phyloP scores from a whole-genome alignment of 2,113 vertebrate genomes.

The Patagioenas fasciata region DNA sequence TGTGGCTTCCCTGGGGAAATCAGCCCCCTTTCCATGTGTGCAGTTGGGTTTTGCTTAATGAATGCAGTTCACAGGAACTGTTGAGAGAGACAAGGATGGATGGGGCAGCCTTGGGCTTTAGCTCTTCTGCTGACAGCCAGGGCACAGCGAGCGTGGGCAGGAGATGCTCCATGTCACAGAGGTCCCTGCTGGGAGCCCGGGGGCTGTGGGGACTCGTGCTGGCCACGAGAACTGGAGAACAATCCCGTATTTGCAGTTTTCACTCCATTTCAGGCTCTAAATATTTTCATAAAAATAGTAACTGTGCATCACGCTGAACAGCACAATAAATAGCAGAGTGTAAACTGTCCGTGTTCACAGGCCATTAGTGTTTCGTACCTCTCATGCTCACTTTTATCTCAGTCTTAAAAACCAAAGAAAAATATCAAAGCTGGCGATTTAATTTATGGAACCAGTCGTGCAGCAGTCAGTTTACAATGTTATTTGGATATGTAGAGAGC shows the following conservation, averaged over 20 bases:
- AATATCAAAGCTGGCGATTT: not conserved
- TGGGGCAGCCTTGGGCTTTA: not conserved
- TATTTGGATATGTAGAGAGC: not conserved
- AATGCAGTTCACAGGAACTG: not conserved
- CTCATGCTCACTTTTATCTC: slow-evolving; percentile 2
- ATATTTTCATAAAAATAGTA: not conserved
- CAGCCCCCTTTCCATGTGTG: not conserved
- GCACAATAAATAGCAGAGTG: not conserved
- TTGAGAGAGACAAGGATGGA: not conserved
- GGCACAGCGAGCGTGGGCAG: too few species aligned
- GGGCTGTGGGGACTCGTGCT: rapidly evolving
- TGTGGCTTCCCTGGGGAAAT: not conserved
- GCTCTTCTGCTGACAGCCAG: not conserved
- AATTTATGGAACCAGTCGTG: not conserved
- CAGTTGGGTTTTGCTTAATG: not conserved
- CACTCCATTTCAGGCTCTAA: not conserved
- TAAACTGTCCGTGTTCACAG: not conserved
- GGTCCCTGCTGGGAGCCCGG: rapidly evolving
- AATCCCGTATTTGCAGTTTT: not conserved
- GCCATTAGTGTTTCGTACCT: not conserved
- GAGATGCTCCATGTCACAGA: not conserved
- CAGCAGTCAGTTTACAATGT: not conserved
- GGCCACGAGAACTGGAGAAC: not conserved
- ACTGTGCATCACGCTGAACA: not conserved
- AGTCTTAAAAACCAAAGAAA: not conserved